Evolutionary conservation across 2,888 invertebrate species (phyloP).

Genomic region (Amblyteles armatorius): DNA sequence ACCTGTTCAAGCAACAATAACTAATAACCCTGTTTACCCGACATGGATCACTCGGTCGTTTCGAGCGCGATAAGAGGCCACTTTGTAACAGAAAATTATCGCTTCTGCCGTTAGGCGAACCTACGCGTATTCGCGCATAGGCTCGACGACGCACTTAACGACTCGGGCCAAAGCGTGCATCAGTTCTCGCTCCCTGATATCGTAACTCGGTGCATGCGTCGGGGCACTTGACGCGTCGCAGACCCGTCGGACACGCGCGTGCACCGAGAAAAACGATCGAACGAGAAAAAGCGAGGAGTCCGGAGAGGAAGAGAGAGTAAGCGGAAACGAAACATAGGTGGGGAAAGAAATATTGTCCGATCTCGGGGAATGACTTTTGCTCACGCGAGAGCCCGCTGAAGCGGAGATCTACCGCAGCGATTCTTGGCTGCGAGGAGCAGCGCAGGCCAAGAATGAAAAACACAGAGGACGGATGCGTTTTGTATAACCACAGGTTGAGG

Average conservation of each 20-base stretch:
- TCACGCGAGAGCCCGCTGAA: slow-evolving; percentile 16
- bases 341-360: slow-evolving; percentile 39
- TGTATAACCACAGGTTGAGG: not conserved
- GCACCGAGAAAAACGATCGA: not conserved
- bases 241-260: slow-evolving; percentile 43
- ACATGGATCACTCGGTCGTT: slow-evolving; percentile 68
- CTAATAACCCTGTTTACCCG: slow-evolving; percentile 72
- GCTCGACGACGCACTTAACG: not conserved
- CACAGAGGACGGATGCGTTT: not conserved
- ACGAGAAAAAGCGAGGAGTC: slow-evolving; percentile 26
- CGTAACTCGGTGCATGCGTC: slow-evolving; percentile 16
- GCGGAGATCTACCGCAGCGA: slow-evolving; percentile 5
- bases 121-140: not conserved
- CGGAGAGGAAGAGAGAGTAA: slow-evolving; percentile 18
- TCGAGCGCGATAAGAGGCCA: slow-evolving; percentile 63
- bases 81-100: slow-evolving; percentile 37
- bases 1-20: slow-evolving; percentile 74
- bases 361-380: slow-evolving; percentile 47
- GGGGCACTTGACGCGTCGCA: slow-evolving; percentile 3
- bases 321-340: slow-evolving; percentile 1
- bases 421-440: not conserved
- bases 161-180: slow-evolving; percentile 19
- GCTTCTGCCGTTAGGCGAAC: not conserved
- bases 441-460: not conserved
- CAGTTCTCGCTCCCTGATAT: slow-evolving; percentile 4